Conservation (phyloP, 2,113 vertebrate genomes). For the Solea solea region DNA sequence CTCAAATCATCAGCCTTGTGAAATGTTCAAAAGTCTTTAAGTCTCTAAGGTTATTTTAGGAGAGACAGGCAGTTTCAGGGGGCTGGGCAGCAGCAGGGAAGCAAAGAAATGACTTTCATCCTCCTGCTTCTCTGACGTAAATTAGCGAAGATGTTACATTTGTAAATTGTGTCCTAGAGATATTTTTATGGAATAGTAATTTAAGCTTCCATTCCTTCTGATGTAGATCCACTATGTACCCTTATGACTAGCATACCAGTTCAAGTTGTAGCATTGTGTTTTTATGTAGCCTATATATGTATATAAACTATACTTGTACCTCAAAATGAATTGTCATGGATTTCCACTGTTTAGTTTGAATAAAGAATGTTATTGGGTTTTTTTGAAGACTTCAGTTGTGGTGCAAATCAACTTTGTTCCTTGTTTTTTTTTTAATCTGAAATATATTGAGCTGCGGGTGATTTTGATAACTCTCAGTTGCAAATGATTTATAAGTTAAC, state of each 20-base stretch:
- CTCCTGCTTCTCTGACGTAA: conserved; percentile 39
- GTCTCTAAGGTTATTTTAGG: conserved; percentile 52
- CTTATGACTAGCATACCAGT: conserved; percentile 49
- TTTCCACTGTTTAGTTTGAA: conserved; percentile 72
- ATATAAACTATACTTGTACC: conserved; percentile 70
- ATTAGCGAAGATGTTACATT: conserved; percentile 32
- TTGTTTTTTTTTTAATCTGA: not conserved
- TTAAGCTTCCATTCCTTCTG: conserved; percentile 32
- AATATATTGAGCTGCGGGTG: not conserved
- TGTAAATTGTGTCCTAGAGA: conserved; percentile 22
- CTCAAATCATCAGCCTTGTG: conserved; percentile 67
- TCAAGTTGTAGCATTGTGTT: conserved; percentile 74
- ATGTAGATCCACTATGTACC: conserved; percentile 26
- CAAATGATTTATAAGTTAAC: too few species aligned
- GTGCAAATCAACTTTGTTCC: conserved; percentile 4
- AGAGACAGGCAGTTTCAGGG: conserved; percentile 19
- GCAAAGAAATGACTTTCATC: conserved; percentile 45
- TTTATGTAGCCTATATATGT: conserved; percentile 60
- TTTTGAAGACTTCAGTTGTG: conserved; percentile 31
- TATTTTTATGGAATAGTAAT: conserved; percentile 25
- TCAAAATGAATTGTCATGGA: conserved; percentile 64
- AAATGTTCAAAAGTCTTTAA: conserved; percentile 58
- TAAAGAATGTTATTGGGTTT: conserved; percentile 71
- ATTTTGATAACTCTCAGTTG: too few species aligned
- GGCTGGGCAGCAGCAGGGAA: conserved; percentile 15